These are phyloP conservation scores for Philonicus albiceps DNA, from an alignment of 2,888 invertebrate genomes.

Conservation along the genomic window DNA sequence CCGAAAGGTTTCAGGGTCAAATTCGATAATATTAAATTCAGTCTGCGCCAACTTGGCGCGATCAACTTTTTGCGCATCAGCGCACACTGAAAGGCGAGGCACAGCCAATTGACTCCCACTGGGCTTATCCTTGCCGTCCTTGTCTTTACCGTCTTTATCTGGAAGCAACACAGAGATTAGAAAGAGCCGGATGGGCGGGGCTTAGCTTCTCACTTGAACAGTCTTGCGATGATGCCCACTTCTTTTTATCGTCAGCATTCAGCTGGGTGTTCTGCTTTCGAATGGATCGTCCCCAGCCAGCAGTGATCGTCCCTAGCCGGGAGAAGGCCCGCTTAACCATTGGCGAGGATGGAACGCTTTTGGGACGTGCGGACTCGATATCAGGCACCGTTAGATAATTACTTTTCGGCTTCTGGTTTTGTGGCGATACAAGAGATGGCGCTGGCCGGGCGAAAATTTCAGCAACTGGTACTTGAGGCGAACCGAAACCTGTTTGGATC, in stretches of 20 bases:
- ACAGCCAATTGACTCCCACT: conserved; percentile 79
- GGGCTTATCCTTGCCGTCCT: conserved; percentile 79
- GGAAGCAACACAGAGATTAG: background rate
- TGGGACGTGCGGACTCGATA: conserved; percentile 84
- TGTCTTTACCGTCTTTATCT: conserved; percentile 84
- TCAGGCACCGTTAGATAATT: conserved; percentile 93
- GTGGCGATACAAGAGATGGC: conserved; percentile 85
- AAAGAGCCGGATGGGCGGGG: background rate
- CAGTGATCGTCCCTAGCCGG: conserved; percentile 87
- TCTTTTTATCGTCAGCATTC: conserved; percentile 87
- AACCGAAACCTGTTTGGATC: conserved; percentile 91
- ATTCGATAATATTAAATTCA: conserved; percentile 95
- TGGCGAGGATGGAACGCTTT: conserved; percentile 92
- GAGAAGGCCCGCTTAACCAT: conserved; percentile 94
- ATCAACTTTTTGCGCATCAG: conserved; percentile 93
- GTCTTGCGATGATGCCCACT: conserved; percentile 91
- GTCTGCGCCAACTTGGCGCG: conserved; percentile 90
- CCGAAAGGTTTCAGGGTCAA: conserved; percentile 92
- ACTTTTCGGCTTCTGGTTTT: conserved; percentile 85
- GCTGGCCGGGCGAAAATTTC: conserved; percentile 86
- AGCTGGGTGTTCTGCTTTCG: conserved; percentile 83
- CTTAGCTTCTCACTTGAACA: conserved; percentile 77
- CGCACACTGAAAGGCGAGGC: conserved; percentile 89
- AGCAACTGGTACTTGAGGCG: conserved; percentile 91
- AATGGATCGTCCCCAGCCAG: conserved; percentile 89